A percentile compares a stretch with the other conserved stretches of the same genome.
These are phyloP conservation scores for Choloepus hoffmanni DNA, from an alignment of 2,113 vertebrate genomes.

Conservation along the genomic window DNA sequence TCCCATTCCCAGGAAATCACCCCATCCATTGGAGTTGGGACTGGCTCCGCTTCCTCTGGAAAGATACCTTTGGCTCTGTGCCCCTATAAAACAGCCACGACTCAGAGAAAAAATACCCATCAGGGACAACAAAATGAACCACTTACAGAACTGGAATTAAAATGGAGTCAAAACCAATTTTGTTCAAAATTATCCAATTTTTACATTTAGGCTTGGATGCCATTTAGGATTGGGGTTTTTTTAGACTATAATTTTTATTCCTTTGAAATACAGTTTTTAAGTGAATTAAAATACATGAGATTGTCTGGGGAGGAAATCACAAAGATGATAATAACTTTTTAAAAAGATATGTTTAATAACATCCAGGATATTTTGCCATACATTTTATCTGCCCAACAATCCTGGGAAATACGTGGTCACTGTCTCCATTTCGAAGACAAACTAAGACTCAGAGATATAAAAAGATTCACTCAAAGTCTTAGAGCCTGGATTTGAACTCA, in stretches of 20 bases:
- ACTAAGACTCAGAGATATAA: not conserved
- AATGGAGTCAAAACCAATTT: conserved; percentile 46
- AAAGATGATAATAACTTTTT: not conserved
- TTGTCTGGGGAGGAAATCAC: not conserved
- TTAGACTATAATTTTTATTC: not conserved
- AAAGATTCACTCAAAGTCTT: not conserved
- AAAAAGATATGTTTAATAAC: not conserved
- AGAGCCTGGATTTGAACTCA: not conserved
- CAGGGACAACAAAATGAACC: not conserved
- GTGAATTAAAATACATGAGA: conserved; percentile 25
- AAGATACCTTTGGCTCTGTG: conserved; percentile 11
- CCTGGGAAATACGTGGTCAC: not conserved
- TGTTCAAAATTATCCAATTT: conserved; percentile 50
- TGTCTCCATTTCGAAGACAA: conserved; percentile 29
- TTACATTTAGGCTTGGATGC: conserved; percentile 9
- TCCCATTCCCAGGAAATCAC: conserved; percentile 49
- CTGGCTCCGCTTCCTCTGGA: conserved; percentile 45
- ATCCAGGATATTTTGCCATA: not conserved
- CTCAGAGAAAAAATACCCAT: conserved; percentile 6
- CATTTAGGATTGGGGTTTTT: not conserved
- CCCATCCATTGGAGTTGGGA: not conserved
- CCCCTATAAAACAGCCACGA: conserved; percentile 26
- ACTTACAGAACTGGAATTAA: conserved; percentile 20
- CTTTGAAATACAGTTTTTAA: conserved; percentile 40
- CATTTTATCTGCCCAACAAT: not conserved